Base-by-base conservation (phyloP, 1,140 invertebrate species). In the Ips nitidus region DNA sequence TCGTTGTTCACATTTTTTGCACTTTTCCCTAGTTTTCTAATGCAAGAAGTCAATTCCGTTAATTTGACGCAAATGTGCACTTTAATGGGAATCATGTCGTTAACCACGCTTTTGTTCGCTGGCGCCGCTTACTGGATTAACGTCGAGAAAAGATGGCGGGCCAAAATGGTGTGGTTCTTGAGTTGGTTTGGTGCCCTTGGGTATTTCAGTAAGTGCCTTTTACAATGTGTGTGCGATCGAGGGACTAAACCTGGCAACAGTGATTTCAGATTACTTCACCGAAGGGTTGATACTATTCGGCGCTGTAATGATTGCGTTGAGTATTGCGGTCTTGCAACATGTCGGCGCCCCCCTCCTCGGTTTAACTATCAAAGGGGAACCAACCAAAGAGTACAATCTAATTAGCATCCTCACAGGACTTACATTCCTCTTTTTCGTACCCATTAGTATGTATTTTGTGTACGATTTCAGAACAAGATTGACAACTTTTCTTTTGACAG, bases 1-100 rank as follows among this genome's bases (percentile, higher is more conserved):
- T 78, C 77, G 5, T 50, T 74, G 5, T 78, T 79, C 56, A 60
- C 73, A 5, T 79, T 76, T 71, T 79, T 71, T 47, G 59, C 73
- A 1, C 43, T 78, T 56, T 78, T 74, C 68, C 77, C 77, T 5
- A 72, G 56, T 45, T 79, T 75, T 53, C 43, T 79, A 6, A 77
- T 77, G 55, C 69, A 73, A 42, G 22, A 22, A 22, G 68, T 70
- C 39, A 63, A 50, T 69, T 40, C 2, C 2, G 4, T 22, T 22
- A n/a, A 50, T 41, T 1, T 73, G 56, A 59, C 43, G 36, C 47
- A 62, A 38, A 39, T 68, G 36, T 65, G 70, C 5, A 69, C 61
- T 7, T 37, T 77, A n/a, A 47, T 77, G 5, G 73, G 76, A 7
- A 42, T 50, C 2, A 50, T 77, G 50, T 72, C 76, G 38, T 4